Percentiles rank a stretch among this genome's conserved stretches.
Evolutionary conservation across 2,888 invertebrate species (phyloP).

Genomic region (Lamellibrachia satsuma): DNA sequence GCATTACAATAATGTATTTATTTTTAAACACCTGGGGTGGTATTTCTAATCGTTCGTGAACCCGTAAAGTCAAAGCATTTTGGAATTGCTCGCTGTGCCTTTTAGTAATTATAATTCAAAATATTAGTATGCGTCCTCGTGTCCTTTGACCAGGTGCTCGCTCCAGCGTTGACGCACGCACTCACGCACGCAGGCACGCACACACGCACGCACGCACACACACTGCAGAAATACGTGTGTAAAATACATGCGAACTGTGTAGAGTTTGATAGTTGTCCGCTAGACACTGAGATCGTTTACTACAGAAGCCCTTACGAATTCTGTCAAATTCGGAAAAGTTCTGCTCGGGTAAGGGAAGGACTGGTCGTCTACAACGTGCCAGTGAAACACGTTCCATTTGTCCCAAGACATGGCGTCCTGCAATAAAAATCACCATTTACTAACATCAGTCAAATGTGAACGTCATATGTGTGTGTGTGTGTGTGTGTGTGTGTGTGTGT

Average conservation of each 20-base stretch:
- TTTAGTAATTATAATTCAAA: not conserved
- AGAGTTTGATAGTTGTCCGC: no score
- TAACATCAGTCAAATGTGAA: not conserved
- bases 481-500: no score
- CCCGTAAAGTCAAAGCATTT: no score
- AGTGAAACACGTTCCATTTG: constrained; percentile 59
- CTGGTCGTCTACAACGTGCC: constrained; percentile 59
- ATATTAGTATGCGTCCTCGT: not conserved
- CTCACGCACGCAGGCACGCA: no score
- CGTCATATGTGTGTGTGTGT: no score
- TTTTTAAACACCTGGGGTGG: no score
- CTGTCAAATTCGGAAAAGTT: constrained; percentile 49
- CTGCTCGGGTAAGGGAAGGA: constrained; percentile 54
- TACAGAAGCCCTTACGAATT: constrained; percentile 42
- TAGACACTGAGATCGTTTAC: no score
- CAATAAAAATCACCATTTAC: constrained; percentile 17
- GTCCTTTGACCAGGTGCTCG: not conserved
- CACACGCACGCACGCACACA: no score
- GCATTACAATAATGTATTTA: no score
- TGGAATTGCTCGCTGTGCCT: no score
- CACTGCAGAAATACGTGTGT: no score
- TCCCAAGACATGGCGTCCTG: constrained; percentile 59
- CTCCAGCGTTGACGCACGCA: not conserved
- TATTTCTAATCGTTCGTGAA: no score
- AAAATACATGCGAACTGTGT: not conserved